Conservation (phyloP, 2,888 invertebrate genomes). For the Rhingia campestris region DNA sequence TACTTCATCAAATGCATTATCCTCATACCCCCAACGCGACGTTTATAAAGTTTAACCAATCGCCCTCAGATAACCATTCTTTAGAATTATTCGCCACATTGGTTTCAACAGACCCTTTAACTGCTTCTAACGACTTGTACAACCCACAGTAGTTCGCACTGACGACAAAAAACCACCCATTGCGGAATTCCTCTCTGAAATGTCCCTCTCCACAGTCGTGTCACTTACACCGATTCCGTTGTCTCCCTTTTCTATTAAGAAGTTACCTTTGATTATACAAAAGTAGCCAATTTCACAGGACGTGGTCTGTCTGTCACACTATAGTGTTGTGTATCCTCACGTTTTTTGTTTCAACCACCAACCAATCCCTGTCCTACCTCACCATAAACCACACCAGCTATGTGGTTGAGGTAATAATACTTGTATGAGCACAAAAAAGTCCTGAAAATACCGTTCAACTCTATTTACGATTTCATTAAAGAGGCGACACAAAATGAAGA, state of each 20-base stretch:
- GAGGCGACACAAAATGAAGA: conserved; percentile 16
- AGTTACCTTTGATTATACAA: conserved; percentile 33
- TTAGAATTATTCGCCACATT: too few relatives aligned
- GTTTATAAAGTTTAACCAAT: too few relatives aligned
- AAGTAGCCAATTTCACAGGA: conserved; percentile 30
- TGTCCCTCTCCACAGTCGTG: too few relatives aligned
- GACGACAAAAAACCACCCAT: too few relatives aligned
- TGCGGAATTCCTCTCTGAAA: too few relatives aligned
- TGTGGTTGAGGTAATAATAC: conserved; percentile 24
- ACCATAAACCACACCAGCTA: conserved; percentile 33
- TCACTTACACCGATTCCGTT: neutral
- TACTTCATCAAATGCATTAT: too few relatives aligned
- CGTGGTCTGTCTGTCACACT: neutral
- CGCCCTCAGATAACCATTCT: too few relatives aligned
- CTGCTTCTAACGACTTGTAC: too few relatives aligned
- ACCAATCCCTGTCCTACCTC: conserved; percentile 32
- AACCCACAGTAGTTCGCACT: too few relatives aligned
- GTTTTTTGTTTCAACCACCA: neutral
- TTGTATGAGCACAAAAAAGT: conserved; percentile 4
- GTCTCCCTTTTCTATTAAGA: neutral
- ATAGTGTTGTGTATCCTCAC: neutral
- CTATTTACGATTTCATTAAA: conserved; percentile 64
- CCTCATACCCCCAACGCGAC: too few relatives aligned
- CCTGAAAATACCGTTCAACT: conserved; percentile 29
- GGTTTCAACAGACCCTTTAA: too few relatives aligned